Evolutionary conservation across 2,113 vertebrate genomes (phyloP).

Genomic region (Gracilinanus agilis): DNA sequence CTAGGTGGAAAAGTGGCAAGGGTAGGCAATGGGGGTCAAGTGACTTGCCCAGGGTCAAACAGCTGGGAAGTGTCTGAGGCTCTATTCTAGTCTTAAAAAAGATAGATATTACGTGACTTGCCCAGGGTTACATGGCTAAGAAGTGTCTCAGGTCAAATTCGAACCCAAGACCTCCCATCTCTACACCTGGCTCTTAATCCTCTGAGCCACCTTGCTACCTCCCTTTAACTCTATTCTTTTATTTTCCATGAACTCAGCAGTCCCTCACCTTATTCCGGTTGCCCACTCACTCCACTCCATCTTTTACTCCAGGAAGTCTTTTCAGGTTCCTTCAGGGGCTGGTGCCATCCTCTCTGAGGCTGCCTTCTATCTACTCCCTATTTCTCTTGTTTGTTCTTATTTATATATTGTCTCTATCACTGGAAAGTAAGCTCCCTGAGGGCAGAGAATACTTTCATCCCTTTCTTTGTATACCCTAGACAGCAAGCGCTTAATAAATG

Average conservation of each 20-base stretch:
- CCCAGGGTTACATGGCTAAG: too few species aligned
- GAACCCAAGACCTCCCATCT: too few species aligned
- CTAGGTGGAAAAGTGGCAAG: too few species aligned
- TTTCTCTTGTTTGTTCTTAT: background rate
- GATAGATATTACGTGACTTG: too few species aligned
- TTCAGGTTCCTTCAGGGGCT: background rate
- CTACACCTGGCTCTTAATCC: too few species aligned
- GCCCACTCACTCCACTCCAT: background rate
- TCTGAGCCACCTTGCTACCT: too few species aligned
- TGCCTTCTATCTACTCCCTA: background rate
- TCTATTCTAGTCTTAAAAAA: background rate
- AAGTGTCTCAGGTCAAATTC: too few species aligned
- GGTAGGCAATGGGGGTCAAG: too few species aligned
- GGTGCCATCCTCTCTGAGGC: background rate
- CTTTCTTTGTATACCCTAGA: background rate
- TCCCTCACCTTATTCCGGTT: background rate
- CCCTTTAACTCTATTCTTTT: background rate
- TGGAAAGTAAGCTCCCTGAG: background rate
- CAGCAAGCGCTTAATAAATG: background rate
- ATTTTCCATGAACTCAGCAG: background rate
- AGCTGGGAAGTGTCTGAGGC: too few species aligned
- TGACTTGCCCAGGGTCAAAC: too few species aligned
- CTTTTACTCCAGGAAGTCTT: background rate
- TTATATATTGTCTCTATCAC: background rate
- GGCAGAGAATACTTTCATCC: background rate